Evolutionary conservation across 2,888 invertebrate genomes (phyloP), one percentile per base, ranked within the genome.

Genomic region (Dolichomitus sp.): DNA sequence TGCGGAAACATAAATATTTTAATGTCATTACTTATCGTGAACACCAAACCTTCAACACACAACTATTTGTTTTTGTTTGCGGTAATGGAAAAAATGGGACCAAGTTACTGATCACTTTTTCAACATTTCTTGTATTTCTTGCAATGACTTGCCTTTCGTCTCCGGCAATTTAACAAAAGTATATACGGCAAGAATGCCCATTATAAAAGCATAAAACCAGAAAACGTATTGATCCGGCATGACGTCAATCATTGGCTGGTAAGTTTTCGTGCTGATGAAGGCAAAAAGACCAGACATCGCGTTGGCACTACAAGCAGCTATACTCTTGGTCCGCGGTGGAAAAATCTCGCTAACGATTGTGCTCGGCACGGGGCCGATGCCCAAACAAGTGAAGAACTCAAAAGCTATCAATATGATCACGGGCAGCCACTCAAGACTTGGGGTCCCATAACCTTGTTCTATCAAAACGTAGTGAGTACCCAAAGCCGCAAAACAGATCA

Each of bases 81-180:
- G 17, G 11, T 50, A 19, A 17, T 19, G 19, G 5, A 19, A 23
- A 52, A 19, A 52, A 52, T 52, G 17, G 11, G 7, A 19, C 9
- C 19, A 23, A 52, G 27, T 3, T n/a, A 37, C 14, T 6, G 33
- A 17, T 76, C 70, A 84, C 45, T 70, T 84, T 19, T 52, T 77
- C 14, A 92, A 54, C 69, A 89, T 85, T 6, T 87, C 84, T 70
- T 93, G 92, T 42, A 93, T 92, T 52, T 92, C 89, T 40, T 89
- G 90, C 23, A 93, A 82, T 0, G 91, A 84, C 73, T 92, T 89
- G 1, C 91, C 91, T 73, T 91, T 93, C 0, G 93, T 93, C 76
- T 93, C 93, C 0, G 91, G 91, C 37, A 92, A 40, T 2, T 37
- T 45, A 0, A 76, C 7, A 0, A 87, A 5, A 6, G 86, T 76